Percentiles rank a stretch among this genome's conserved stretches.
phyloP scores from a whole-genome alignment of 2,888 invertebrate species.

The Leptodirus hochenwartii region DNA sequence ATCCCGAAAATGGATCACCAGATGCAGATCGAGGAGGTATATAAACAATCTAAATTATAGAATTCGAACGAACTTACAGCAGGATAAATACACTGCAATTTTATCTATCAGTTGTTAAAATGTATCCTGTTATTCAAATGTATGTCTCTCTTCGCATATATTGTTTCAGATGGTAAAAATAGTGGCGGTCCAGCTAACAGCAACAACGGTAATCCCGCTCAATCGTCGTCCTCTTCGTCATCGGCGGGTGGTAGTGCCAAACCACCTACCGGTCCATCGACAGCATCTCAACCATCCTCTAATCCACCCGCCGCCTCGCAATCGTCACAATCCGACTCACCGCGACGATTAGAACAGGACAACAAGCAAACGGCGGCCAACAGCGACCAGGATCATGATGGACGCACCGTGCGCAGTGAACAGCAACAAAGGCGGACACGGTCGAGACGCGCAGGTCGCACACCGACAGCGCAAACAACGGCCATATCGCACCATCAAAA shows the following conservation, averaged over 20 bases:
- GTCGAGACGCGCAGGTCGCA: no score
- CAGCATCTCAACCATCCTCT: no score
- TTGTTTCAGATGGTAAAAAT: constrained; percentile 35
- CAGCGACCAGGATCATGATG: constrained; percentile 16
- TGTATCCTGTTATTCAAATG: constrained; percentile 20
- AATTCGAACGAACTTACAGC: constrained; percentile 18
- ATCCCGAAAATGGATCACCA: constrained; percentile 77
- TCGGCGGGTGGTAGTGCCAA: no score
- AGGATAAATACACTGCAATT: no score
- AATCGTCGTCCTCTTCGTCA: no score
- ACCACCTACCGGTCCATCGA: constrained; percentile 27
- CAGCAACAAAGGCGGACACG: no score
- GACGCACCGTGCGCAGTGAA: no score
- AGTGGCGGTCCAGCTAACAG: constrained; percentile 31
- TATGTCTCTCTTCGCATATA: background rate
- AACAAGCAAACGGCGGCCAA: no score
- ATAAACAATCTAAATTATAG: constrained; percentile 25
- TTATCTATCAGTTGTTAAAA: constrained; percentile 16
- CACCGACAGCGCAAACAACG: no score
- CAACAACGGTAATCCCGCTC: no score
- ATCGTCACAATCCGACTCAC: constrained; percentile 26
- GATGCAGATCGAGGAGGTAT: constrained; percentile 60
- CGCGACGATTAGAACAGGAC: no score
- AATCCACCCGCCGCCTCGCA: constrained; percentile 28
- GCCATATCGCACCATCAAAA: no score